These are phyloP conservation scores for Sula dactylatra DNA, from an alignment of 2,113 vertebrate genomes.

Conservation along the genomic window DNA sequence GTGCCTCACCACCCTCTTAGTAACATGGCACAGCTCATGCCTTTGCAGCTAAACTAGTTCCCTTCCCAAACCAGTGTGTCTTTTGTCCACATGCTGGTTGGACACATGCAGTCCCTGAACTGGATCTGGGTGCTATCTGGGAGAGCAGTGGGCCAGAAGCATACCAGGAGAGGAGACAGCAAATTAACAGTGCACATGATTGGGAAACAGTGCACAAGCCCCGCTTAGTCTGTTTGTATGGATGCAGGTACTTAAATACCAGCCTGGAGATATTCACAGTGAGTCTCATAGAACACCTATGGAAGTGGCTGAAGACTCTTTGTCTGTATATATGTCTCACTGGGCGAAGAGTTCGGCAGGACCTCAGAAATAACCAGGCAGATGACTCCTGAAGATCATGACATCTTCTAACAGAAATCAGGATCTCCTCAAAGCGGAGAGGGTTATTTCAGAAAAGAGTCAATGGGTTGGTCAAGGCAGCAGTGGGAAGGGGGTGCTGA, in stretches of 20 bases:
- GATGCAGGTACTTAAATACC: neutral
- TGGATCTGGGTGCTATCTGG: neutral
- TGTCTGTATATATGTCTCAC: neutral
- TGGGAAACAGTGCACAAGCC: neutral
- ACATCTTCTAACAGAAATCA: neutral
- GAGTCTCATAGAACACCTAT: neutral
- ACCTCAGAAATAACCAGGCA: neutral
- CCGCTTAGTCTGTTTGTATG: neutral
- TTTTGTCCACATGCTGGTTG: neutral
- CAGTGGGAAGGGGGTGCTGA: neutral
- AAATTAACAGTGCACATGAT: neutral
- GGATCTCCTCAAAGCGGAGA: neutral
- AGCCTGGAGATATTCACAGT: neutral
- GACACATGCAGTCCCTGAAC: neutral
- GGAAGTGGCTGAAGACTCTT: neutral
- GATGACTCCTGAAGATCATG: neutral
- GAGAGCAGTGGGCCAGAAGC: too few species aligned
- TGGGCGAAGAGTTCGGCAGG: neutral
- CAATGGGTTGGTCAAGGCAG: accelerated
- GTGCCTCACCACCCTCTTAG: too few species aligned
- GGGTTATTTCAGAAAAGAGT: neutral
- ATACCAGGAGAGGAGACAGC: neutral
- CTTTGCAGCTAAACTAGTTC: neutral
- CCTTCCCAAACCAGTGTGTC: neutral
- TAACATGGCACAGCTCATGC: neutral